Percentiles rank a stretch among this genome's conserved stretches.
Conservation (phyloP, 53 echinoderm and acorn worm species). For the Patiria pectinifera region DNA sequence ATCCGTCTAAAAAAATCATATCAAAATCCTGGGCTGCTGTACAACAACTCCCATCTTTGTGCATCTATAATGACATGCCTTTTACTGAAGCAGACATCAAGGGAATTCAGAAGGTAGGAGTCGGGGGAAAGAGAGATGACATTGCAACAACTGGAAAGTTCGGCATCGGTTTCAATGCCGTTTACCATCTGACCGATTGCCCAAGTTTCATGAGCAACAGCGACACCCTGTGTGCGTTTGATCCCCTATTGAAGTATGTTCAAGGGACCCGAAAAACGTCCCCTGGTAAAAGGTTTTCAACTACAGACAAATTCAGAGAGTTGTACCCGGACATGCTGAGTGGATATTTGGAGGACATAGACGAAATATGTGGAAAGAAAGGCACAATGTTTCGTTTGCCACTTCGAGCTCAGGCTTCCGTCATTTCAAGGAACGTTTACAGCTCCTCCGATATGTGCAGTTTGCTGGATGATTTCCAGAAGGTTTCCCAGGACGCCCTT, state of each 20-base stretch:
- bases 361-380: constrained; percentile 31
- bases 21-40: constrained; percentile 54
- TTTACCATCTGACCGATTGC: constrained; percentile 93
- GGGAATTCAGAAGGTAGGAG: constrained; percentile 91
- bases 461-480: constrained; percentile 69
- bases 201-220: constrained; percentile 83
- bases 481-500: constrained; percentile 60
- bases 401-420: constrained; percentile 62
- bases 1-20: constrained; percentile 54
- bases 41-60: constrained; percentile 74
- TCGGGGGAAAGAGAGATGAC: constrained; percentile 77
- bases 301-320: constrained; percentile 24
- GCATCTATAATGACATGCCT: constrained; percentile 80
- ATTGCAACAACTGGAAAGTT: constrained; percentile 84
- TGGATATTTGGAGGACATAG: constrained; percentile 69
- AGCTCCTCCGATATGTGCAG: neutral
- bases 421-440: constrained; percentile 57
- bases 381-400: constrained; percentile 91
- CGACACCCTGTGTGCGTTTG: constrained; percentile 80
- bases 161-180: constrained; percentile 95
- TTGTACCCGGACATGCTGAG: constrained; percentile 67
- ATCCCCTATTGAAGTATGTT: constrained; percentile 76
- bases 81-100: constrained; percentile 81
- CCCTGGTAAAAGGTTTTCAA: constrained; percentile 71
- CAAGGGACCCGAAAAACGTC: constrained; percentile 53